Conservation (phyloP, 2,113 vertebrate species). For the Alosa alosa region DNA sequence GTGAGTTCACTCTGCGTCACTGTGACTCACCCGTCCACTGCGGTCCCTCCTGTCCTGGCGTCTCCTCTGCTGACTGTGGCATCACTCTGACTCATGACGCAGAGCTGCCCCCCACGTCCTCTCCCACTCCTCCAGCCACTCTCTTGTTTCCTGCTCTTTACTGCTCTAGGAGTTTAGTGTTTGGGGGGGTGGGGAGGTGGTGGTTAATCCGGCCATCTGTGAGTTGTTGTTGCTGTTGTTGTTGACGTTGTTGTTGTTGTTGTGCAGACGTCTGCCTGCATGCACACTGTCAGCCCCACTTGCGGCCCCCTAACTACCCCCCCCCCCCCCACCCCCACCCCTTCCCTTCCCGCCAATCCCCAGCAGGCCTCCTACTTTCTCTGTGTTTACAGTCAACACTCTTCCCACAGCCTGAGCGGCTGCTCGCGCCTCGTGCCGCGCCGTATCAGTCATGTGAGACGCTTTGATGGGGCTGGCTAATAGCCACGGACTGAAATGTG, state of each 20-base stretch:
- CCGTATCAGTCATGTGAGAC: constrained; percentile 55
- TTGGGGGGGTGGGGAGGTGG: not conserved
- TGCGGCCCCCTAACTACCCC: not conserved
- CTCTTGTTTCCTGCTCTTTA: not conserved
- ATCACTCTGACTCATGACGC: not conserved
- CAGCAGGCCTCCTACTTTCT: not conserved
- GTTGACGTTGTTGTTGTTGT: not conserved
- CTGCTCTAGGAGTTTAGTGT: not conserved
- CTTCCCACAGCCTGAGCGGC: constrained; percentile 1
- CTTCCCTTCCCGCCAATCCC: not conserved
- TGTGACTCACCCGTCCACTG: not conserved
- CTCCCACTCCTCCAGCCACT: not conserved
- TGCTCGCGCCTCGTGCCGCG: constrained; percentile 52
- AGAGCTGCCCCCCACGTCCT: not conserved
- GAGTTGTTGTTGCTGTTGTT: not conserved
- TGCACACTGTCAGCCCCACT: not conserved
- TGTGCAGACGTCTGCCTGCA: not conserved
- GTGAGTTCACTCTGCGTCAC: too few species aligned
- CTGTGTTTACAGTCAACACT: constrained; percentile 47
- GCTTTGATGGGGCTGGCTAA: constrained; percentile 48
- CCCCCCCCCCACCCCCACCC: not conserved
- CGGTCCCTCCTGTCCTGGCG: not conserved
- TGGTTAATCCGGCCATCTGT: not conserved
- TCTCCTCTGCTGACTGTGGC: not conserved
- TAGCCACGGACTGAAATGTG: constrained; percentile 50